Conservation (phyloP, 2,797 vertebrate genomes). For the Staurois parvus region DNA sequence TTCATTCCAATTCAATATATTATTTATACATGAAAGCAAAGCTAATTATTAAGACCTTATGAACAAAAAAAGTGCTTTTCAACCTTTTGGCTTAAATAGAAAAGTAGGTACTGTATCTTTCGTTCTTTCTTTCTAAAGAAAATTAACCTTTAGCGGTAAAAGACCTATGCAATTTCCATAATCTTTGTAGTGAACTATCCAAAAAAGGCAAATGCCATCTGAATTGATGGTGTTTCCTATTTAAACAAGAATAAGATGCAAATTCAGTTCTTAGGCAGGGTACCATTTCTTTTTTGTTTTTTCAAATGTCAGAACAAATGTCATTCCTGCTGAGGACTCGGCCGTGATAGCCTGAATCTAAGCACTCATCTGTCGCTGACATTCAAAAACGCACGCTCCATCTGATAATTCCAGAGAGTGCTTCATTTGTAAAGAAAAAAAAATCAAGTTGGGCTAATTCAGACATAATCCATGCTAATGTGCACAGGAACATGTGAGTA, state of each 20-base stretch:
- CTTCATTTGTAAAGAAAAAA: slow-evolving; percentile 43
- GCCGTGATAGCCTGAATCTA: slow-evolving; percentile 55
- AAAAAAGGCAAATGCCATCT: slow-evolving; percentile 56
- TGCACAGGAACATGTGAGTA: slow-evolving; percentile 6
- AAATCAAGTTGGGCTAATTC: slow-evolving; percentile 16
- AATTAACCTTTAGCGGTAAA: slow-evolving; percentile 44
- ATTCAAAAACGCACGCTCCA: slow-evolving; percentile 56
- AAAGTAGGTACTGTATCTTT: slow-evolving; percentile 27
- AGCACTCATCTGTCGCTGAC: slow-evolving; percentile 55
- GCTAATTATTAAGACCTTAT: slow-evolving; percentile 44
- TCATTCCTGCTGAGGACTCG: slow-evolving; percentile 59
- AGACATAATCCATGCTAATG: slow-evolving; percentile 25
- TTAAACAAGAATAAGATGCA: slow-evolving; percentile 58
- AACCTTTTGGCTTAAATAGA: slow-evolving; percentile 41
- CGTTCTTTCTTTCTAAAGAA: background rate
- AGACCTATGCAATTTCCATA: slow-evolving; percentile 24
- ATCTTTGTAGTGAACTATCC: slow-evolving; percentile 41
- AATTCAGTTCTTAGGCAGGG: slow-evolving; percentile 50
- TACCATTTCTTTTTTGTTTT: slow-evolving; percentile 49
- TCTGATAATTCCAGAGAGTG: slow-evolving; percentile 51
- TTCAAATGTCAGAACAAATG: slow-evolving; percentile 62
- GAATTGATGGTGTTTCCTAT: slow-evolving; percentile 58
- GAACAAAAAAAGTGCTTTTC: slow-evolving; percentile 12
- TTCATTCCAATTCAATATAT: slow-evolving; percentile 46
- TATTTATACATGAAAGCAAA: slow-evolving; percentile 22